Evolutionary conservation across 2,888 invertebrate species (phyloP).

Genomic region (Caenorhabditis afra): DNA sequence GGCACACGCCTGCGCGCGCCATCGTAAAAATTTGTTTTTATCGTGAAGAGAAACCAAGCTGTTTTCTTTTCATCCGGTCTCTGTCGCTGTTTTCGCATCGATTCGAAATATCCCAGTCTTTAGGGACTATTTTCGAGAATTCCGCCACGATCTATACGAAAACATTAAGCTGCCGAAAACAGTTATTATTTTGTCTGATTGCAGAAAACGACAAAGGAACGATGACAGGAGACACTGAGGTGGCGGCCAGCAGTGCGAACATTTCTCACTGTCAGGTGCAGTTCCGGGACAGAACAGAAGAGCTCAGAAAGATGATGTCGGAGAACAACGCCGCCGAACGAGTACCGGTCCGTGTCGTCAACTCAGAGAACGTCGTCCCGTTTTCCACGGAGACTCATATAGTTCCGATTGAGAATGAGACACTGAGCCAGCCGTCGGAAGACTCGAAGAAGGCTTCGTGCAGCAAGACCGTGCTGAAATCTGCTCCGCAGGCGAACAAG

Average conservation of each 20-base stretch:
- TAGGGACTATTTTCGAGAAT: background rate
- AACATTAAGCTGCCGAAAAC: background rate
- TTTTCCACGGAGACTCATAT: conserved; percentile 22
- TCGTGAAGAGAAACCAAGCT: background rate
- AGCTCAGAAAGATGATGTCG: conserved; percentile 11
- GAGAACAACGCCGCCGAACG: background rate
- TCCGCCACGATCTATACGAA: conserved; percentile 3
- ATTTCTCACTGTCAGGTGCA: background rate
- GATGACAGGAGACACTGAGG: conserved; percentile 38
- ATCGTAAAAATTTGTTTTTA: conserved; percentile 6
- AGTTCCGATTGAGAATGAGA: conserved; percentile 7
- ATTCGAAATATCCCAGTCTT: no score
- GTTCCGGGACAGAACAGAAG: conserved; percentile 27
- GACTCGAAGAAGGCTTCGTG: background rate
- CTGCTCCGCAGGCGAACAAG: conserved; percentile 1
- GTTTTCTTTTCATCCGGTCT: background rate
- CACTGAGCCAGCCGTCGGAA: background rate
- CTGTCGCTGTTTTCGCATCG: no score
- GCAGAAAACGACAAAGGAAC: conserved; percentile 53
- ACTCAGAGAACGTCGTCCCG: conserved; percentile 5
- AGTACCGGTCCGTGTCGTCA: background rate
- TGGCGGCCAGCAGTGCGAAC: conserved; percentile 6
- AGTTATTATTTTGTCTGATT: background rate
- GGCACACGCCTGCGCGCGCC: background rate
- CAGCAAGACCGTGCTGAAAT: background rate